Evolutionary conservation across 1,140 invertebrate genomes (phyloP).

Genomic region (Drosophila pseudoobscura): DNA sequence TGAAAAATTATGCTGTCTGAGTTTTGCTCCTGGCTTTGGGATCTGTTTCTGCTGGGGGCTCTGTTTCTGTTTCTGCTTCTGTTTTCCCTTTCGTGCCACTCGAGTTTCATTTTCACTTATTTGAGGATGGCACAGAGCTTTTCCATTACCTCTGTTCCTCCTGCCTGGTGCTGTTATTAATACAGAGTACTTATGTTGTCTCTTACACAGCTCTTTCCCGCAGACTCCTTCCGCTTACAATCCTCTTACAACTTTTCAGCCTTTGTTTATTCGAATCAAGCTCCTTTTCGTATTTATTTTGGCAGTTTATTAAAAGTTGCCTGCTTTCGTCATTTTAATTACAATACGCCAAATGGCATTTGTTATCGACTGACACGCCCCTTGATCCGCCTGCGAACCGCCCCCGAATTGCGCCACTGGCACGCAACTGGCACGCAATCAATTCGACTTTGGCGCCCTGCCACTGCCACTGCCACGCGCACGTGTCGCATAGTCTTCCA

Average conservation of each 20-base stretch:
- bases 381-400: conserved; percentile 12
- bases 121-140: conserved; percentile 36
- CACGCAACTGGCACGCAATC: conserved; percentile 73
- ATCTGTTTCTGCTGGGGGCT: conserved; percentile 9
- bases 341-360: conserved; percentile 54
- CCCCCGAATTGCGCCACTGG: conserved; percentile 47
- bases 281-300: conserved; percentile 62
- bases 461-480: conserved; percentile 31
- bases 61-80: background rate
- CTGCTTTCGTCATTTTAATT: conserved; percentile 74
- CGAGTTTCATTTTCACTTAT: conserved; percentile 42
- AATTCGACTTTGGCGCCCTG: conserved; percentile 60
- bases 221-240: conserved; percentile 15
- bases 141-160: conserved; percentile 1
- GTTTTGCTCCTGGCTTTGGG: conserved; percentile 4
- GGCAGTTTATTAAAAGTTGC: conserved; percentile 74
- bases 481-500: conserved; percentile 36
- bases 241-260: conserved; percentile 51
- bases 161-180: conserved; percentile 35
- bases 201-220: background rate
- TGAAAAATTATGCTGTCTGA: conserved; percentile 68
- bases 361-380: conserved; percentile 40
- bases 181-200: conserved; percentile 44
- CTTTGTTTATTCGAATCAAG: conserved; percentile 39
- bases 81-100: conserved; percentile 13